Base-by-base conservation (phyloP, 2,888 invertebrate genomes). In the Dryadula phaetusa region DNA sequence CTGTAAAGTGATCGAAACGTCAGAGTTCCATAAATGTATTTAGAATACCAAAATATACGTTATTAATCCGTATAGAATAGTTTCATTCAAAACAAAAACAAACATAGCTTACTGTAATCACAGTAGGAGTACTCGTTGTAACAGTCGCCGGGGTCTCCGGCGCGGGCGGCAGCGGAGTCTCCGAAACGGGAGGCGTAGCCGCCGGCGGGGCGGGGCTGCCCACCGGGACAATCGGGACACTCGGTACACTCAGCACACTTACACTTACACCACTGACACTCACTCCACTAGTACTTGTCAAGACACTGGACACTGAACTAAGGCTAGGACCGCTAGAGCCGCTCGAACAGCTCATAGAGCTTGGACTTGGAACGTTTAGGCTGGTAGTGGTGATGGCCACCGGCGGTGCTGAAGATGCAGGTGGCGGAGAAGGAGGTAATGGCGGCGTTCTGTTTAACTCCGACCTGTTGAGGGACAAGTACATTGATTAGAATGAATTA, bases 361-460 rank as follows among this genome's bases (percentile, higher is more conserved):
- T 61, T 40, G 71, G 53, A 58, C 63, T 70, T 44, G 65, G 34
- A 10, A 64, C 28, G 71, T 53, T 47, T 47, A 54, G 40, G 46
- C 54, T 42, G n/a, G 62, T 56, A 58, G 46, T 60, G 32, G 83
- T 73, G 56, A 73, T 75, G 37, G 82, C 74, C 56, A 76, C 75
- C 12, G 81, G 78, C 5, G 88, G 87, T 64, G 90, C 89, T 0
- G 88, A 87, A 12, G 88, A 85, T 72, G 82, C 87, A 3, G 88
- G 89, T 8, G 90, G 89, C 7, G 91, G 90, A 0, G 91, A 90
- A 14, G 88, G 87, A 1, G 90, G 87, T n/a, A 89, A 70, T 0
- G 91, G 90, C 37, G 90, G 90, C 28, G 90, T 87, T 69, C 85
- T 78, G 25, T 78, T 82, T 63, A 86, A 62, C 68, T 91, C 91